Evolutionary conservation across 2,888 invertebrate species (phyloP), one percentile per base, ranked within the genome.

Genomic region (Mellilla xanthometata): DNA sequence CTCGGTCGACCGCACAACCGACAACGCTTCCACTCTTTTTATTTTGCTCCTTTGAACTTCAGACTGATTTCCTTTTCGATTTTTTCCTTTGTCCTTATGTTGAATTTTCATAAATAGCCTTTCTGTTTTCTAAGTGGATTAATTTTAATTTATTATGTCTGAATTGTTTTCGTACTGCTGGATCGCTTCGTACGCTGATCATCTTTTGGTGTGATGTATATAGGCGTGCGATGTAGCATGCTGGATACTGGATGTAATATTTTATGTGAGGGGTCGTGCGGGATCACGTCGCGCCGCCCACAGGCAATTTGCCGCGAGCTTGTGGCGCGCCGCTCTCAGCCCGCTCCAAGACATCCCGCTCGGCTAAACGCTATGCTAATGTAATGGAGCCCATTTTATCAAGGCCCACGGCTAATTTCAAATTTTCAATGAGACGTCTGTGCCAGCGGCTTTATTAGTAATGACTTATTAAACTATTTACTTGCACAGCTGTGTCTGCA

Each of bases 311-410:
- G 80, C 77, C 66, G 75, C 69, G 65, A 61, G 81, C 77, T 78
- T 61, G 80, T 65, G 76, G 77, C 75, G 58, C 62, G 56, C 64
- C 68, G 67, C 56, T 66, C 70, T 41, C 33, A 10, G 63, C 68
- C 67, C 69, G 65, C 55, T 33, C 42, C 64, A 65, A 81, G 76
- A 79, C 77, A 73, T 75, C 82, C 79, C 41, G 29, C 47, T 81
- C 71, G 74, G 76, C 85, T 85, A 85, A 85, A 84, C 77, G 81
- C 83, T 86, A 87, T 88, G 87, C 83, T 86, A 86, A 88, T 87
- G 76, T 85, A 82, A 85, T 84, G 81, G 82, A 72, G 79, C 76
- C 79, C 77, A 81, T 83, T 85, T 83, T 83, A 85, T 82, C 83
- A 70, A 79, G 69, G 80, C 86, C 83, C 78, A 83, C 83, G 78